Evolutionary conservation across 2,113 vertebrate species (phyloP).

Genomic region (Tonatia bakeri): DNA sequence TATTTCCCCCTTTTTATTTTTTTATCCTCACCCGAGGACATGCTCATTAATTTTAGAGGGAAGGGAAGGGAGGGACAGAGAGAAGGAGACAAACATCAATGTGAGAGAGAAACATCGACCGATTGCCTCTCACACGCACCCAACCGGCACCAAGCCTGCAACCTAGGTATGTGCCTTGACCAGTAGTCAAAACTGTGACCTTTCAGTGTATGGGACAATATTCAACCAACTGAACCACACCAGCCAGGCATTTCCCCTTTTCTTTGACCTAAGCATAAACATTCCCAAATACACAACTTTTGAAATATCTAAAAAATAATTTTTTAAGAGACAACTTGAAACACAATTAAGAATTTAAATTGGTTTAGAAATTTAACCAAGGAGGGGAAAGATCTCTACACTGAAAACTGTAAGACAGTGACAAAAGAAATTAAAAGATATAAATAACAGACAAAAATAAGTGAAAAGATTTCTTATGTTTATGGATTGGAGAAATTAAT

Average conservation of each 20-base stretch:
- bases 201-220: no score
- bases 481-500: neutral
- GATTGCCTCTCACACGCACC: no score
- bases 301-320: neutral
- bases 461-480: neutral
- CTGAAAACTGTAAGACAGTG: neutral
- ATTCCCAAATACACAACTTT: neutral
- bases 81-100: no score
- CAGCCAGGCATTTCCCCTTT: neutral
- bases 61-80: no score
- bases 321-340: neutral
- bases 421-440: neutral
- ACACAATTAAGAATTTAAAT: neutral
- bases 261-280: neutral
- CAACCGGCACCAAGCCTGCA: no score
- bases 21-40: no score
- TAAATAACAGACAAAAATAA: neutral
- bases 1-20: neutral
- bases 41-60: no score
- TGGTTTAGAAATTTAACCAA: neutral
- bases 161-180: no score
- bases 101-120: no score
- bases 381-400: neutral
- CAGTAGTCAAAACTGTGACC: no score
- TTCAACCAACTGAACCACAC: no score